Conservation (phyloP, 1,140 invertebrate species). For the Anastatus disparis region DNA sequence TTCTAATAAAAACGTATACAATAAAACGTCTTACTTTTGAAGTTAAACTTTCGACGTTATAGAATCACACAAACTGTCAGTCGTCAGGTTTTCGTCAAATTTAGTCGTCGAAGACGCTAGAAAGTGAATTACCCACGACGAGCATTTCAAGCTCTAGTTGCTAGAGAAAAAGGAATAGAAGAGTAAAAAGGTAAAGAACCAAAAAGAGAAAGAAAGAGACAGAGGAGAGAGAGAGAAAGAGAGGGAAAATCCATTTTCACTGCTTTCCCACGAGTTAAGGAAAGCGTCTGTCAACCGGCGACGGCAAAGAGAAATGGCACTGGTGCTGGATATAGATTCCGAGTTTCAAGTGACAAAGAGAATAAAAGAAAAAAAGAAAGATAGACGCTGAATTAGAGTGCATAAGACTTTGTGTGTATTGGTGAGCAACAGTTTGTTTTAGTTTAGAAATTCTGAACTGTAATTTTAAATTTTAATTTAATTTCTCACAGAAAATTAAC, state of each 20-base stretch:
- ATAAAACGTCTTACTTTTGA: too few species aligned
- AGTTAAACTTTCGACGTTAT: background rate
- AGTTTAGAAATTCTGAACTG: background rate
- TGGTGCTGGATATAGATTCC: slow-evolving; percentile 6
- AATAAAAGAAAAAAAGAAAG: background rate
- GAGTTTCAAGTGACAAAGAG: slow-evolving; percentile 1
- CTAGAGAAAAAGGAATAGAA: background rate
- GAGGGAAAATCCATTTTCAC: slow-evolving; percentile 46
- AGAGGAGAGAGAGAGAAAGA: background rate
- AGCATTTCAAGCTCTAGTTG: slow-evolving; percentile 3
- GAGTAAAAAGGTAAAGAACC: background rate
- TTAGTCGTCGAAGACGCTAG: slow-evolving; percentile 13
- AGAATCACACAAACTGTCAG: background rate
- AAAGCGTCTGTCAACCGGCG: slow-evolving; percentile 45
- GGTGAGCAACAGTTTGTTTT: slow-evolving; percentile 43
- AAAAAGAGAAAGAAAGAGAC: background rate
- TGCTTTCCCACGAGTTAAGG: slow-evolving; percentile 47
- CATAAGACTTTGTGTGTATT: background rate
- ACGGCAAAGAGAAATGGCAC: slow-evolving; percentile 41
- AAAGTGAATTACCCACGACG: slow-evolving; percentile 11
- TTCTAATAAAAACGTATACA: too few species aligned
- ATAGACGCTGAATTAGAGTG: too few species aligned
- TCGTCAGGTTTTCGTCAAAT: slow-evolving; percentile 18
- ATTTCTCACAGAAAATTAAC: too few species aligned
- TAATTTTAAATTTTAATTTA: too few species aligned